A percentile compares a stretch with the other conserved stretches of the same genome.
These are phyloP conservation scores for Burhinus bistriatus DNA, from an alignment of 2,113 vertebrate species.

Conservation along the genomic window DNA sequence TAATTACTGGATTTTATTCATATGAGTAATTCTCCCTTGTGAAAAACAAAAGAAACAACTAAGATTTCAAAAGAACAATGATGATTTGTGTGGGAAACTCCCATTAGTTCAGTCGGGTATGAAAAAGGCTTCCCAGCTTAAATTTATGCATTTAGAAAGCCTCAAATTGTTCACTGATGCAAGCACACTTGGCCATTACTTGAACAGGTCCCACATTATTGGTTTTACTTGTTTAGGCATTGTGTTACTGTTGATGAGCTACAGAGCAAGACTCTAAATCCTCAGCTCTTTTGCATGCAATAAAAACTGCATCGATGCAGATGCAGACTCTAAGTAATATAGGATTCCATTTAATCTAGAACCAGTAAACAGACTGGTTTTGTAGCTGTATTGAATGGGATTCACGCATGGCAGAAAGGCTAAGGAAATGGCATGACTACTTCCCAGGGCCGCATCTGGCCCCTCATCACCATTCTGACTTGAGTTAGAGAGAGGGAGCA, in stretches of 20 bases:
- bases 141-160: constrained; percentile 37
- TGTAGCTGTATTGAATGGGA: background rate
- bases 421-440: background rate
- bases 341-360: background rate
- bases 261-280: background rate
- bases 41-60: constrained; percentile 60
- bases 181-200: constrained; percentile 4
- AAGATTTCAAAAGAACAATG: constrained; percentile 62
- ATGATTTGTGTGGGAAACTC: constrained; percentile 48
- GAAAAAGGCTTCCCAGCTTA: background rate
- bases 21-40: constrained; percentile 52
- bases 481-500: background rate
- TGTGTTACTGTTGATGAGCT: background rate
- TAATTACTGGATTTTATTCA: constrained; percentile 54
- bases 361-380: background rate
- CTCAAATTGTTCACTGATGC: constrained; percentile 46
- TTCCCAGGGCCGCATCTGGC: background rate
- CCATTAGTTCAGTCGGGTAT: constrained; percentile 37
- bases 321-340: background rate
- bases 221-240: background rate
- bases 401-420: background rate
- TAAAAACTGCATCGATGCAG: background rate
- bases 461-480: background rate
- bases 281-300: background rate
- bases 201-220: background rate